Evolutionary conservation across 1,140 invertebrate genomes (phyloP).

Genomic region (Parapsyche elsis): DNA sequence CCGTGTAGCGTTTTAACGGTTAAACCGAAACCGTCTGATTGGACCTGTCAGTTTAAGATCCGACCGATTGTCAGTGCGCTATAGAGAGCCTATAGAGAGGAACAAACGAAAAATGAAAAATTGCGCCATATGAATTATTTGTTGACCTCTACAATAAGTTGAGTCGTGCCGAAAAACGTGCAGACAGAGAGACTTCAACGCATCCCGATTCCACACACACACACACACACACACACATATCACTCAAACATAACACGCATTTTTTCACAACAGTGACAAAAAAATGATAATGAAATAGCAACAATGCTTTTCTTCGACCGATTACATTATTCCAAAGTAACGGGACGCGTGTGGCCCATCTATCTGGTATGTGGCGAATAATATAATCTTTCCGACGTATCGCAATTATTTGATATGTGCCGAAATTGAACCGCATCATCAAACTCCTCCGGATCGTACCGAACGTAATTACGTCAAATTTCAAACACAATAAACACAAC

Average conservation of each 20-base stretch:
- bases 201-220: too few relatives aligned
- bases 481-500: slow-evolving; percentile 46
- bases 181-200: too few relatives aligned
- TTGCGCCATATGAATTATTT: slow-evolving; percentile 2
- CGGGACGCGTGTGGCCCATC: slow-evolving; percentile 3
- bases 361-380: neutral
- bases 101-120: slow-evolving; percentile 13
- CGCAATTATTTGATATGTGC: slow-evolving; percentile 46
- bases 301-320: too few relatives aligned
- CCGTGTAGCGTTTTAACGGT: slow-evolving; percentile 9
- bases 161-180: neutral
- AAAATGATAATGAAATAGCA: neutral
- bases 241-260: too few relatives aligned
- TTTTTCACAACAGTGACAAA: slow-evolving; percentile 6
- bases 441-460: slow-evolving; percentile 12
- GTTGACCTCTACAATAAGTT: slow-evolving; percentile 6
- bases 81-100: neutral
- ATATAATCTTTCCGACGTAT: slow-evolving; percentile 37
- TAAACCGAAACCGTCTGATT: slow-evolving; percentile 8
- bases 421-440: slow-evolving; percentile 40
- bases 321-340: neutral
- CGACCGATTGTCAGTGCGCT: slow-evolving; percentile 16
- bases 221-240: too few relatives aligned
- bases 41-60: slow-evolving; percentile 26
- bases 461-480: slow-evolving; percentile 43